phyloP scores from a whole-genome alignment of 1,140 invertebrate genomes.

The Drosophila melanica region DNA sequence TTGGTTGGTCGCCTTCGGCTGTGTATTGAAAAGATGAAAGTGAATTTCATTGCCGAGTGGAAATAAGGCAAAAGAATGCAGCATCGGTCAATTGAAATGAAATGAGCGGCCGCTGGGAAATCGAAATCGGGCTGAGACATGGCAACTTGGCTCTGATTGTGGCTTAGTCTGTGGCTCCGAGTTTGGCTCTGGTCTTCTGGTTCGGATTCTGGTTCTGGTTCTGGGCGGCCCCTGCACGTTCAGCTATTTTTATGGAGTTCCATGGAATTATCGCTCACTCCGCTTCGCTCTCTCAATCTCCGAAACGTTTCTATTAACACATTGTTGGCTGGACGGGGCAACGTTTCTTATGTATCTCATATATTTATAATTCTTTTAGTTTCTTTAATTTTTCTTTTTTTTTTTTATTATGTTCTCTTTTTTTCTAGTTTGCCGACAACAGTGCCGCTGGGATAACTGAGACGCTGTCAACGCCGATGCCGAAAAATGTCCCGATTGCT shows the following conservation, averaged over 20 bases:
- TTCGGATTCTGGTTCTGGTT: constrained; percentile 25
- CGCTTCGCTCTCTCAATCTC: constrained; percentile 19
- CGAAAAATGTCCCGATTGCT: constrained; percentile 20
- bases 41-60: constrained; percentile 56
- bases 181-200: background rate
- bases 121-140: constrained; percentile 7
- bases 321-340: constrained; percentile 29
- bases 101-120: constrained; percentile 38
- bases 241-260: constrained; percentile 81
- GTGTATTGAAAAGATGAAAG: constrained; percentile 76
- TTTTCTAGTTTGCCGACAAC: constrained; percentile 38
- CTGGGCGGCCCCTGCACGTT: constrained; percentile 77
- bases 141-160: constrained; percentile 17
- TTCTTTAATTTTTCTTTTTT: background rate
- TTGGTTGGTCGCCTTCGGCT: constrained; percentile 51
- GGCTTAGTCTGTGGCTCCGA: background rate
- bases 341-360: constrained; percentile 14
- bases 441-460: constrained; percentile 43
- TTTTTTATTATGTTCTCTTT: background rate
- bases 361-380: constrained; percentile 32
- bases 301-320: constrained; percentile 76
- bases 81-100: constrained; percentile 63
- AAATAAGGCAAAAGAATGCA: constrained; percentile 48
- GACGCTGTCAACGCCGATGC: constrained; percentile 46
- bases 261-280: constrained; percentile 63